Base-by-base conservation (phyloP, 2,888 invertebrate species). In the Calliphora vomitoria region DNA sequence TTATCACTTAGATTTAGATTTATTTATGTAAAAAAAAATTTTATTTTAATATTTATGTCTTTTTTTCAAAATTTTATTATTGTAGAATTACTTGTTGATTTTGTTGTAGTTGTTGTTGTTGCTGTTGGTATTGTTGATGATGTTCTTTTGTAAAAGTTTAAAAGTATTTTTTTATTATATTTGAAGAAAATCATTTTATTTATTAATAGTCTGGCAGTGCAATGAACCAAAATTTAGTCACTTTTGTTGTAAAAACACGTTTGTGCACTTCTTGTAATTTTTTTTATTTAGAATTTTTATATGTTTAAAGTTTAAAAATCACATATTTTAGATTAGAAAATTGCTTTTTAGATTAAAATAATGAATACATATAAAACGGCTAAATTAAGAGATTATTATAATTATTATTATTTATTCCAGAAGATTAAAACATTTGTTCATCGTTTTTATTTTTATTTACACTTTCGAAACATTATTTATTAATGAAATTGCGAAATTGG, bases 181-280 rank as follows among this genome's bases (percentile, higher is more conserved):
- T 55, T 66, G 3, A 58, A 47, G 68, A 69, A 72, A 72, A 50
- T 76, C 81, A 68, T 82, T 31, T 18, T 74, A 55, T 47, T 58
- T 44, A 55, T 35, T 13, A 60, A 66, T 55, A 18, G 25, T 71
- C 50, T 76, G 82, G 82, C 82, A 83, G 82, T 83, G 62, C 69
- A 64, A 76, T 83, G 8, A 68, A 66, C 82, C 53, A 82, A 76
- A 60, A 47, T 69, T 3, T 35, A 76, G 44, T 75, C 60, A 82
- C 60, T 47, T 69, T 55, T 55, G 6, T 53, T 47, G 44, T 44
- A 44, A 60, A 60, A 31, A 58, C n/a, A n/a, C 60, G n/a, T 38
- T 71, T 66, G 41, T 50, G 79, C 55, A 44, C 80, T 53, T 72
- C 41, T 15, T 11, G 13, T 68, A 68, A 18, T 11, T 11, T 13